Base-by-base conservation (phyloP, 1,140 invertebrate genomes). In the Temnothorax curvispinosus region DNA sequence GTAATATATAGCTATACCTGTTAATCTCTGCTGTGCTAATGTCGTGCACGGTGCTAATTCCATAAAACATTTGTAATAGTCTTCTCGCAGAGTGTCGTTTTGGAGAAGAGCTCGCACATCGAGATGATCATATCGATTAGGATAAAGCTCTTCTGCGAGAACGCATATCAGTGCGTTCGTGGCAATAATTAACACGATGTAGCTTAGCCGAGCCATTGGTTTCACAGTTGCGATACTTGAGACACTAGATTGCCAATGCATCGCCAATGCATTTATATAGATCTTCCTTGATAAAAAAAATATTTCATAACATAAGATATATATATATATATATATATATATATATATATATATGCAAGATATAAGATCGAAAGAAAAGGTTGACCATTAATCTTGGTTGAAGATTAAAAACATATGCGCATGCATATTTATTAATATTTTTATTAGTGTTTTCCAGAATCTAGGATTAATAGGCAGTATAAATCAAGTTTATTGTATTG, bases 21-120 rank as follows among this genome's bases (percentile, higher is more conserved):
- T 92, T 52, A 93, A 92, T 8, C 91, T 93, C 9, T 32, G 44
- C 0, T 90, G 78, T 60, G 91, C 93, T 0, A 80, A 86, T 15
- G 91, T 93, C 2, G 78, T n/a, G 54, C 95, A 96, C 1, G 93
- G 91, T 74, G 91, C 94, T 35, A 75, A 84, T 18, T 93, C 93
- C 90, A 95, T 94, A 44, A 95, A 92, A 64, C 95, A 96, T 1
- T 93, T 93, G 38, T 95, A 95, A 47, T 93, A 93, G 5, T 89
- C 76, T 0, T 91, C 18, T n/a, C 91, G 27, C 11, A 78, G 0
- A 7, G 21, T 41, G 3, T 74, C 65, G 2, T 89, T 89, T 3
- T 2, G 0, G 5, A 89, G n/a, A n/a, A 89, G 32, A 8, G 21
- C 18, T 0, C 8, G 9, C 0, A 85, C 1, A 35, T 89, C 58